Base-by-base conservation (phyloP, 2,888 invertebrate genomes). In the Nasonia oneida region DNA sequence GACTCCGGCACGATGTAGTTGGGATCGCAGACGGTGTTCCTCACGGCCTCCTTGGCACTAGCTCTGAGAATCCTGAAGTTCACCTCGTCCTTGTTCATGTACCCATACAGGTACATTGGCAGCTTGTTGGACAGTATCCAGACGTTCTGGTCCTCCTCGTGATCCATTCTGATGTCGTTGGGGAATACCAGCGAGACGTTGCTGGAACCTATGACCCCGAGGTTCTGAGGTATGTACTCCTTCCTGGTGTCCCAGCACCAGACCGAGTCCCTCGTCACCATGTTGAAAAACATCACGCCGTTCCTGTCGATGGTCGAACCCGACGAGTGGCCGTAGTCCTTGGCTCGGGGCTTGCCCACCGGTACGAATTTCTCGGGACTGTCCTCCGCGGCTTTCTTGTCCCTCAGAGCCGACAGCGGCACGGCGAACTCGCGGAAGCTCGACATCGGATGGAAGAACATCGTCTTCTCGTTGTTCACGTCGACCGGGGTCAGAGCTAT, bases 401-500 rank as follows among this genome's bases (percentile, higher is more conserved):
- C 95, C 29, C 95, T 94, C 5, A 97, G 93, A 0, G 96, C 93
- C 0, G 95, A 95, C 0, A 97, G 95, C 50, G 95, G 94, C 0
- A 97, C 96, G 85, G 95, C 95, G 92, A 97, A 97, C 91, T 97
- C 97, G 89, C 96, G 95, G 90, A 96, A 96, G 91, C 97, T 97
- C 0, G 97, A 96, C 96, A 98, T 95, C 0, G 97, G 95, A 93
- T 97, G 97, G 91, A 97, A 97, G 91, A 95, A 97, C 39, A 97
- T 91, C 3, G 95, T 94, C 78, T 96, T 94, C 77, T 97, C 96
- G 33, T 93, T 91, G 81, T 94, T 90, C 2, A 94, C 91, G 88
- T 94, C 91, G 47, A 91, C 90, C 8, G 96, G 95, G n/a, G 96
- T 95, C 73, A 97, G 90, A 0, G 97, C 95, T 88, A 97, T 93